Evolutionary conservation across 1,140 invertebrate genomes (phyloP).

Genomic region (Varroa destructor): DNA sequence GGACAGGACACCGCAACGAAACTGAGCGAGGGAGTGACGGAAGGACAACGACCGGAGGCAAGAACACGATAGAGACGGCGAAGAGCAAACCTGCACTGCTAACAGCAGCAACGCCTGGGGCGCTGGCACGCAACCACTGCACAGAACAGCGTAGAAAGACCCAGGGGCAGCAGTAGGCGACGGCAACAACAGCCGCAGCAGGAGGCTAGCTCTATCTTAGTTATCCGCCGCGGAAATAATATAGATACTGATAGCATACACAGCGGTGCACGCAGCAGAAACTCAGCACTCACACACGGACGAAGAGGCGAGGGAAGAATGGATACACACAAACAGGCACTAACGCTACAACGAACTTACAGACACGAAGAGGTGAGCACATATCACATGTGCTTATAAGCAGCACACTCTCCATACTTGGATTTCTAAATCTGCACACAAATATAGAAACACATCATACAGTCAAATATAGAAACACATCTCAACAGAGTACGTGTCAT

Average conservation of each 20-base stretch:
- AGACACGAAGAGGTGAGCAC: too few relatives aligned
- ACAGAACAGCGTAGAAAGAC: neutral
- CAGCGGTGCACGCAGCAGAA: neutral
- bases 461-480: too few relatives aligned
- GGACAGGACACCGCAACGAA: too few relatives aligned
- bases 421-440: too few relatives aligned
- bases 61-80: neutral
- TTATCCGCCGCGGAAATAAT: constrained; percentile 25
- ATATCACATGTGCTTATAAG: too few relatives aligned
- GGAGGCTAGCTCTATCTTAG: neutral
- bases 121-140: neutral
- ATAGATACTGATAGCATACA: constrained; percentile 27
- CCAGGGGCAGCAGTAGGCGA: neutral
- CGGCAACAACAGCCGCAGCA: neutral
- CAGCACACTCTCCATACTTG: too few relatives aligned
- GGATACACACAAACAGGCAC: neutral
- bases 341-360: too few relatives aligned
- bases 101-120: neutral
- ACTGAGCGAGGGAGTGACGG: too few relatives aligned
- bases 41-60: neutral
- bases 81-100: too few relatives aligned
- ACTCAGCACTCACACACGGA: neutral
- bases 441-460: too few relatives aligned
- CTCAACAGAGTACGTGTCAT: too few relatives aligned
- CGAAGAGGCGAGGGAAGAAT: neutral